These are phyloP conservation scores for Eupithecia centaureata DNA, from an alignment of 2,888 invertebrate species.

Conservation along the genomic window DNA sequence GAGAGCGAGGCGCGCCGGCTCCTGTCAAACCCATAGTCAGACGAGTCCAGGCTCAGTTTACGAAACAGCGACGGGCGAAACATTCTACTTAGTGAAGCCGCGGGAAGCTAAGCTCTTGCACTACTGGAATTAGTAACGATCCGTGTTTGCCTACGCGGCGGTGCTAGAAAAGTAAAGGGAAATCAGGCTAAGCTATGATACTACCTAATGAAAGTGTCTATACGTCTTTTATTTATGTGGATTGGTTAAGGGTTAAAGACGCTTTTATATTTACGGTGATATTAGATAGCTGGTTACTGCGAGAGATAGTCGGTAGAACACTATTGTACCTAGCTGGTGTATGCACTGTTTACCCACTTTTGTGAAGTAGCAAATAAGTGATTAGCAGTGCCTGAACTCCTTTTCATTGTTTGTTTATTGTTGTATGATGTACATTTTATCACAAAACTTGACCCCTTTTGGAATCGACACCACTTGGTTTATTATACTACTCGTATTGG, in stretches of 20 bases:
- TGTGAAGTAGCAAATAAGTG: background rate
- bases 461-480: background rate
- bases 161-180: conserved; percentile 16
- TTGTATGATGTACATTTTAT: background rate
- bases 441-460: background rate
- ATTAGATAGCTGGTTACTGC: background rate
- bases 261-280: too few species aligned
- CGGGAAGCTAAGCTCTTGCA: conserved; percentile 12
- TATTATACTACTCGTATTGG: too few species aligned
- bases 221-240: background rate
- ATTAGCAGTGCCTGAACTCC: background rate
- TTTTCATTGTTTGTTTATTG: background rate
- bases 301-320: background rate
- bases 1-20: conserved; percentile 78
- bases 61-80: conserved; percentile 73
- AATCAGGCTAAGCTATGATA: conserved; percentile 4
- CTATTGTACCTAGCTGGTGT: background rate
- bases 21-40: conserved; percentile 76
- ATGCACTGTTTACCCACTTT: background rate
- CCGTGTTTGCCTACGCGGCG: conserved; percentile 11
- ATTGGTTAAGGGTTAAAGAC: conserved; percentile 4
- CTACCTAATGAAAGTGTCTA: background rate
- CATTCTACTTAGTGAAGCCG: conserved; percentile 51
- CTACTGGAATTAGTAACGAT: conserved; percentile 7
- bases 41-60: conserved; percentile 66